Evolutionary conservation across 2,888 invertebrate species (phyloP).

Genomic region (Heliconius ismenius): DNA sequence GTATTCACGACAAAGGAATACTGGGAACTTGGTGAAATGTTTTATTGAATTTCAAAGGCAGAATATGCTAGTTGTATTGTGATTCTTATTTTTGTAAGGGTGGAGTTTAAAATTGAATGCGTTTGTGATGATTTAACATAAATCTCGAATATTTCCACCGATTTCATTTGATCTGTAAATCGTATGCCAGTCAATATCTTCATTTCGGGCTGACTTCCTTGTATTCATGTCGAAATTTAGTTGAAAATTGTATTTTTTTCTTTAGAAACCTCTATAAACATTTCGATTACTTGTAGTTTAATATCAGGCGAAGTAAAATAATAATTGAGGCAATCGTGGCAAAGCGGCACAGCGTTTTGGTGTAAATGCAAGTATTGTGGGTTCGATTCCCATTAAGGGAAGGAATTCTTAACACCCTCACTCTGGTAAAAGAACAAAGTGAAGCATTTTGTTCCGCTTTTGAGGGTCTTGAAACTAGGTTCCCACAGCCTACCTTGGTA

Average conservation of each 20-base stretch:
- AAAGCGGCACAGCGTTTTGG: too few species aligned
- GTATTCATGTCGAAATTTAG: background rate
- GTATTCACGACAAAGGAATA: slow-evolving; percentile 19
- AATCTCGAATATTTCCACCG: slow-evolving; percentile 8
- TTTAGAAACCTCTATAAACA: background rate
- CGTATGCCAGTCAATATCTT: slow-evolving; percentile 1
- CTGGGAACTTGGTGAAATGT: slow-evolving; percentile 1
- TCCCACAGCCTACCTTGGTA: background rate
- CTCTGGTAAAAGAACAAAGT: background rate
- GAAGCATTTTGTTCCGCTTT: background rate
- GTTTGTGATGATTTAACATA: background rate
- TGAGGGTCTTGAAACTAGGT: background rate
- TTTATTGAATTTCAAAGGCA: slow-evolving; percentile 7
- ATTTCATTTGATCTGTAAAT: slow-evolving; percentile 11
- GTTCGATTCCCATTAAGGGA: background rate
- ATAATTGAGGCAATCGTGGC: too few species aligned
- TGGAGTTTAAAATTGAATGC: background rate
- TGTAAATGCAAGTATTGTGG: background rate
- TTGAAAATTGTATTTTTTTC: background rate
- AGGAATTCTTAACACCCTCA: background rate
- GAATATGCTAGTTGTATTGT: background rate
- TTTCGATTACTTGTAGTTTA: background rate
- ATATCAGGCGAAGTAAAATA: too few species aligned
- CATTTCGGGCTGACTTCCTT: background rate
- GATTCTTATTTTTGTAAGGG: background rate